phyloP scores from a whole-genome alignment of 2,888 invertebrate genomes.

The Parnassius apollo region DNA sequence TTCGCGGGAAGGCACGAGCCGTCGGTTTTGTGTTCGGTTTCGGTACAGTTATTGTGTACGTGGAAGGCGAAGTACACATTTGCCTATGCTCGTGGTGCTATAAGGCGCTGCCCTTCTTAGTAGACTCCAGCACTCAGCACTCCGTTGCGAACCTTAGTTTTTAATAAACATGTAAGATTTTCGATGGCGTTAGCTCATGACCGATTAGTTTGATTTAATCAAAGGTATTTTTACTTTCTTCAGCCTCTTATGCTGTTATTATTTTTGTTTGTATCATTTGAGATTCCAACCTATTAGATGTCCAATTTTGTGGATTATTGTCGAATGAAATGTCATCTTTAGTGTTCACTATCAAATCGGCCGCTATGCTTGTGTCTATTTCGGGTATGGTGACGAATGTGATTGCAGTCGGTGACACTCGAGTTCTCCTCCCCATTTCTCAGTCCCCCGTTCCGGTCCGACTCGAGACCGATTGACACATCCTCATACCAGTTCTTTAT shows the following conservation, averaged over 20 bases:
- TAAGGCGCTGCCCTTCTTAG: not conserved
- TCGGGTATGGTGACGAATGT: constrained; percentile 11
- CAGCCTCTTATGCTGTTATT: too few relatives aligned
- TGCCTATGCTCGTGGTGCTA: not conserved
- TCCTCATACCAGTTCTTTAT: constrained; percentile 13
- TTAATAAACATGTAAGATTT: too few relatives aligned
- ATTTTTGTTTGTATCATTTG: too few relatives aligned
- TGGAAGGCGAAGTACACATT: not conserved
- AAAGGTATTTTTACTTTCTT: too few relatives aligned
- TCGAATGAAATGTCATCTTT: not conserved
- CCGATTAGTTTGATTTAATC: too few relatives aligned
- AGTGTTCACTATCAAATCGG: not conserved
- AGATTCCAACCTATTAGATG: too few relatives aligned
- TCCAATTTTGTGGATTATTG: not conserved
- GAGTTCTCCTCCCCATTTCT: constrained; percentile 10
- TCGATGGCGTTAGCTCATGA: too few relatives aligned
- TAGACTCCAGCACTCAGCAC: too few relatives aligned
- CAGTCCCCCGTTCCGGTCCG: constrained; percentile 15
- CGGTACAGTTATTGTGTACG: not conserved
- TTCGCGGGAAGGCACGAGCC: not conserved
- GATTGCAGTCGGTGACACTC: constrained; percentile 9
- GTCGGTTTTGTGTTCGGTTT: not conserved
- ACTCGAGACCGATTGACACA: constrained; percentile 17
- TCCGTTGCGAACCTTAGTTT: too few relatives aligned
- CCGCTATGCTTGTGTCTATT: constrained; percentile 20